These are phyloP conservation scores for Nematostella vectensis DNA, from an alignment of 92 coral and sea anemone species.

Conservation along the genomic window DNA sequence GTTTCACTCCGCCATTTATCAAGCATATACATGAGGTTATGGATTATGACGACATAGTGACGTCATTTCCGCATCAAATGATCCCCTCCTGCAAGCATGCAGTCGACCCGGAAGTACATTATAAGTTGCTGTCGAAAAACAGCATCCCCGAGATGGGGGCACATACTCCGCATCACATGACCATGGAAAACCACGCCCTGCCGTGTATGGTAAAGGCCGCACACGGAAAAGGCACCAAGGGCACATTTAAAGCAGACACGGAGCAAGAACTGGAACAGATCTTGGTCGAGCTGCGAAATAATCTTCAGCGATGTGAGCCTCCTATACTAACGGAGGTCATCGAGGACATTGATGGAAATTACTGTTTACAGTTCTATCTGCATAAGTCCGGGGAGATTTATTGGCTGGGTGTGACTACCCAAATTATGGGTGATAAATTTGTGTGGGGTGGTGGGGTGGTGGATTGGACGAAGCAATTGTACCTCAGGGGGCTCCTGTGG, in stretches of 20 bases:
- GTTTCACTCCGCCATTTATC: slow-evolving; percentile 48
- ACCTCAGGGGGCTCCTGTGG: slow-evolving; percentile 33
- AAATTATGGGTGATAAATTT: slow-evolving; percentile 6
- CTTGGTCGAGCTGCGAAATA: slow-evolving; percentile 35
- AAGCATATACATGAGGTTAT: slow-evolving; percentile 36
- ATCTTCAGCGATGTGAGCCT: slow-evolving; percentile 36
- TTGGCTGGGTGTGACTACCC: slow-evolving; percentile 56
- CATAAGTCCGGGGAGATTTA: slow-evolving; percentile 55
- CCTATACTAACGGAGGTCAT: slow-evolving; percentile 64
- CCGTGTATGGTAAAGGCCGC: slow-evolving; percentile 86
- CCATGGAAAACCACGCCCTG: slow-evolving; percentile 55
- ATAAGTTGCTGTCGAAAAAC: slow-evolving; percentile 59
- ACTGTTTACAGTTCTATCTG: slow-evolving; percentile 58
- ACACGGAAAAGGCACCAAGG: slow-evolving; percentile 66
- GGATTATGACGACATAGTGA: slow-evolving; percentile 46
- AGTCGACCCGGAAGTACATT: slow-evolving; percentile 66
- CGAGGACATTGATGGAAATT: slow-evolving; percentile 40
- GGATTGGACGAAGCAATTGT: slow-evolving; percentile 54
- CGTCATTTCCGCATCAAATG: slow-evolving; percentile 55
- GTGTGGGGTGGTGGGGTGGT: slow-evolving; percentile 34
- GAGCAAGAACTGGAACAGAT: slow-evolving; percentile 42
- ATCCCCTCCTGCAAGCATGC: slow-evolving; percentile 73
- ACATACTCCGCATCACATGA: slow-evolving; percentile 53
- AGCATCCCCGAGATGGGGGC: slow-evolving; percentile 77
- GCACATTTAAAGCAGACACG: slow-evolving; percentile 50